Conservation (phyloP, 2,113 vertebrate genomes). For the Vanacampus margaritifer region DNA sequence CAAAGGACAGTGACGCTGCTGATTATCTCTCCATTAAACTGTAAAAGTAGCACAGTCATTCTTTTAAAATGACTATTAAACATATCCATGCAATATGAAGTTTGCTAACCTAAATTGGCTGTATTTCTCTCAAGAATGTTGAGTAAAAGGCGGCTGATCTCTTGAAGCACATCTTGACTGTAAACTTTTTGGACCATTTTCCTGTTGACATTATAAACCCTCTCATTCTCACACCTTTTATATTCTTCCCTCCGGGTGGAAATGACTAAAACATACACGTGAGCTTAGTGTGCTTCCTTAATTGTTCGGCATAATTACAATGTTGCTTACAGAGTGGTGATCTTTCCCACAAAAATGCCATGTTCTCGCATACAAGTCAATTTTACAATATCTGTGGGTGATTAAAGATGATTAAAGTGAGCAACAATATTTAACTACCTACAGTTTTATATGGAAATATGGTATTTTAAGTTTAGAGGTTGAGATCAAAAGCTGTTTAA, state of each 20-base stretch:
- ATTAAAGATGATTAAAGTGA: constrained; percentile 75
- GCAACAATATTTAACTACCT: constrained; percentile 63
- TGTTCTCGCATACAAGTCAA: constrained; percentile 69
- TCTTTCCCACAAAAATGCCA: constrained; percentile 69
- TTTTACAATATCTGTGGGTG: constrained; percentile 76
- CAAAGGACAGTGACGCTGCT: not conserved
- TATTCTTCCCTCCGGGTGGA: constrained; percentile 31
- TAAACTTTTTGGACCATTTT: not conserved
- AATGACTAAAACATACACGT: constrained; percentile 47
- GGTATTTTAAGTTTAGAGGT: constrained; percentile 56
- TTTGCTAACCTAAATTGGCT: not conserved
- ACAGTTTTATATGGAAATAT: constrained; percentile 70
- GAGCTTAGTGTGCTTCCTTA: constrained; percentile 57
- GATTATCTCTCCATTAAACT: not conserved
- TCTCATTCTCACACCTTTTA: constrained; percentile 40
- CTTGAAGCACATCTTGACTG: constrained; percentile 1
- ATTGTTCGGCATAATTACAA: constrained; percentile 70
- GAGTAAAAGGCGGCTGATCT: constrained; percentile 16
- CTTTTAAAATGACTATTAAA: not conserved
- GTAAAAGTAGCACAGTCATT: not conserved
- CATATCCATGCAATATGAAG: not conserved
- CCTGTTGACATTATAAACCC: constrained; percentile 48
- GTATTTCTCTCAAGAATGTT: not conserved
- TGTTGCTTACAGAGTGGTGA: constrained; percentile 65
- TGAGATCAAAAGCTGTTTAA: constrained; percentile 50